Conservation (phyloP, 53 echinoderm and acorn worm genomes). For the Apostichopus leukothele region DNA sequence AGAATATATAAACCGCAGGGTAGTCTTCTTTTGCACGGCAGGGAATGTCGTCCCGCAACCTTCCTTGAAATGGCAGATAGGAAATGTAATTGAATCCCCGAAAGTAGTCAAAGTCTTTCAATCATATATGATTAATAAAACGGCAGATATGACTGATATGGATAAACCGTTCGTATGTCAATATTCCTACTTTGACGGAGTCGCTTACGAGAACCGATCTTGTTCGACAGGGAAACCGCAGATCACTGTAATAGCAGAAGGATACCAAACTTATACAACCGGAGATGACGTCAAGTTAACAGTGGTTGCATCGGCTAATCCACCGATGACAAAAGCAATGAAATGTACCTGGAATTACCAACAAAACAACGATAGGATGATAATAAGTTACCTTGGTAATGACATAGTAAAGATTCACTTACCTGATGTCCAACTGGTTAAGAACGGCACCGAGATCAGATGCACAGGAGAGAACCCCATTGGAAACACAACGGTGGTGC, state of each 20-base stretch:
- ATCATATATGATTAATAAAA: too few species aligned
- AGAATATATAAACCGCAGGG: background rate
- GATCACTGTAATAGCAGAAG: background rate
- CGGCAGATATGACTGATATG: background rate
- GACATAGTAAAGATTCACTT: background rate
- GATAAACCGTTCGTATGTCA: background rate
- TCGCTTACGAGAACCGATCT: background rate
- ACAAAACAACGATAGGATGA: background rate
- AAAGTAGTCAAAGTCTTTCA: background rate
- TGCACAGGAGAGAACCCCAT: slow-evolving; percentile 5
- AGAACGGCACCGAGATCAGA: slow-evolving; percentile 1
- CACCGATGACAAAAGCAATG: background rate
- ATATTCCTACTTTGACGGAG: slow-evolving; percentile 1
- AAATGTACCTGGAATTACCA: background rate
- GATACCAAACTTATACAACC: background rate
- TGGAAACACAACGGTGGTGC: background rate
- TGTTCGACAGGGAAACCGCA: slow-evolving; percentile 4
- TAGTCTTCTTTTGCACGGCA: background rate
- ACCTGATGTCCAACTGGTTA: background rate
- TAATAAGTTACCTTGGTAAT: background rate
- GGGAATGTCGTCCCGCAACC: background rate
- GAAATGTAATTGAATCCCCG: background rate
- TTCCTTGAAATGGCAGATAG: background rate
- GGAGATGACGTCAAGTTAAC: background rate
- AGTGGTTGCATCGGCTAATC: background rate